Evolutionary conservation across 2,888 invertebrate genomes (phyloP).

Genomic region (Nomada goodeniana): DNA sequence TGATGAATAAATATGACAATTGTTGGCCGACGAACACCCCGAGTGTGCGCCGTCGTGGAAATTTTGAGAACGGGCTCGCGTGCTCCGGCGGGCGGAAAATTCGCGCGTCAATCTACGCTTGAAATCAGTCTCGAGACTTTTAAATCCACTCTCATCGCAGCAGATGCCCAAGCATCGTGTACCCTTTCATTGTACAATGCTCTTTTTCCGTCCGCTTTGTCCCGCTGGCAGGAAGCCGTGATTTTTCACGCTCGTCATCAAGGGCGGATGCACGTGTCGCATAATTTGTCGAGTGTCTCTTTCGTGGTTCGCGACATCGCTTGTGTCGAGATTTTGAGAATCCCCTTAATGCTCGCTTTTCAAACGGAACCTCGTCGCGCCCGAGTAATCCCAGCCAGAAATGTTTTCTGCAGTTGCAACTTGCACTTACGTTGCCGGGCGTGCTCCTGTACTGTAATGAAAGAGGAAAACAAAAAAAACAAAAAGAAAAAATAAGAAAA

Average conservation of each 20-base stretch:
- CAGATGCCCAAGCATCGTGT: background rate
- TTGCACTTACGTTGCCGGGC: no score
- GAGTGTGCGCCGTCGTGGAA: no score
- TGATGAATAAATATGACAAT: conserved; percentile 11
- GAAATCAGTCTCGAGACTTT: background rate
- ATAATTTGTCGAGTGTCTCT: conserved; percentile 50
- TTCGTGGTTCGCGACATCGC: conserved; percentile 40
- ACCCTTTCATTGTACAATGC: conserved; percentile 34
- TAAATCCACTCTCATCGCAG: background rate
- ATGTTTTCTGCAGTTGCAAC: background rate
- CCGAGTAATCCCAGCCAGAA: background rate
- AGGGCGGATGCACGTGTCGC: conserved; percentile 37
- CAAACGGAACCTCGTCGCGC: no score
- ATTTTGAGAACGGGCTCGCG: background rate
- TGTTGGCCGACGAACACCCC: background rate
- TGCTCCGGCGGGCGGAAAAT: no score
- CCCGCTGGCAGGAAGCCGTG: conserved; percentile 36
- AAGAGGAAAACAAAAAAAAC: background rate
- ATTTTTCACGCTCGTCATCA: conserved; percentile 62
- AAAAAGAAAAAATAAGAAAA: background rate
- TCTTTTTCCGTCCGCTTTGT: conserved; percentile 42
- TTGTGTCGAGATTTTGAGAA: conserved; percentile 47
- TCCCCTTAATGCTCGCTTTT: conserved; percentile 37
- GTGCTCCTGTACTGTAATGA: no score
- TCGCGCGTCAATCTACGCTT: no score